Percentiles rank a stretch among this genome's conserved stretches.
phyloP scores from a whole-genome alignment of 1,140 invertebrate species.

The Yoshiicerus persimilis region DNA sequence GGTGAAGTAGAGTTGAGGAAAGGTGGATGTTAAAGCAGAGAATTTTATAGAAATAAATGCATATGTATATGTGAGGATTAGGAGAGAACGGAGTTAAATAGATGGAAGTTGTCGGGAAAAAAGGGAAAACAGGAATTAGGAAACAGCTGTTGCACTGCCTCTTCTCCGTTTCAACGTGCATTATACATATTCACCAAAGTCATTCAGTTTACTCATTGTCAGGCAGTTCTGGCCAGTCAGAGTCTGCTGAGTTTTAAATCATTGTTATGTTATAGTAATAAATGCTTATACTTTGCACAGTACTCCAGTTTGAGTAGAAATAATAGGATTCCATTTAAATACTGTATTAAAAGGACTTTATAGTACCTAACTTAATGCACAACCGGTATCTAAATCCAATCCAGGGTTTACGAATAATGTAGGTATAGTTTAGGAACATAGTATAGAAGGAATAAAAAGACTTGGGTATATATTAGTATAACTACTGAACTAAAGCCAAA shows the following conservation, averaged over 20 bases:
- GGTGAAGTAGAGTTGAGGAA: background rate
- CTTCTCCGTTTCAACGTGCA: background rate
- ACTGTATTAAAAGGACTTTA: background rate
- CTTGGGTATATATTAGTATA: no score
- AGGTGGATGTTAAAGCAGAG: background rate
- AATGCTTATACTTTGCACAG: background rate
- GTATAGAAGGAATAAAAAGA: background rate
- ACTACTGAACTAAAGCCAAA: background rate
- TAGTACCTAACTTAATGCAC: background rate
- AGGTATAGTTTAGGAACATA: no score
- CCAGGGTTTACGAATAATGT: no score
- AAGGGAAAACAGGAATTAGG: constrained; percentile 37
- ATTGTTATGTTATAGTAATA: background rate
- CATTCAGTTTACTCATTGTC: background rate
- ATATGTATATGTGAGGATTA: background rate
- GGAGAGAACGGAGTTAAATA: background rate
- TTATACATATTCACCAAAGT: background rate
- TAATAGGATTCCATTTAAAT: background rate
- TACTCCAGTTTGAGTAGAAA: background rate
- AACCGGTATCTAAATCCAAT: no score
- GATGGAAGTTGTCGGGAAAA: constrained; percentile 6
- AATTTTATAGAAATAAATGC: constrained; percentile 2
- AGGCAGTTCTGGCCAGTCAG: background rate
- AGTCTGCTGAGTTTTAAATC: background rate
- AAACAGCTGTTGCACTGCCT: constrained; percentile 38